phyloP scores from a whole-genome alignment of 2,113 vertebrate genomes.

The Danionella cerebrum region DNA sequence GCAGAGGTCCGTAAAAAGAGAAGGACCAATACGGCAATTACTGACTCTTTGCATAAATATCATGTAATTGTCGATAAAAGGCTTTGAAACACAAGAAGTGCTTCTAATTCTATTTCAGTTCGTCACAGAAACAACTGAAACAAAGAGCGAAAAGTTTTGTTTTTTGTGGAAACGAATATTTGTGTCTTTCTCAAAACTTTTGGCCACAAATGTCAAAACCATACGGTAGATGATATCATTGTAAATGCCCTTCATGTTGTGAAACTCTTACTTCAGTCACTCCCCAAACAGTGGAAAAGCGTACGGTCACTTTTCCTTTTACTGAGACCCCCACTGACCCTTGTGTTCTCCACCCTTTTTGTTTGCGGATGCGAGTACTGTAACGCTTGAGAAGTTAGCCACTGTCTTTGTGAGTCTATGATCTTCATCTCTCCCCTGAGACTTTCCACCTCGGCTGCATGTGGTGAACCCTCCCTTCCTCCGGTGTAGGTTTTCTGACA shows the following conservation, averaged over 20 bases:
- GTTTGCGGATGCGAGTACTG: neutral
- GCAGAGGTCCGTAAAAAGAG: too few relatives aligned
- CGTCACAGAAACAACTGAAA: too few relatives aligned
- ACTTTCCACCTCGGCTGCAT: neutral
- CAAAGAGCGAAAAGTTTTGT: too few relatives aligned
- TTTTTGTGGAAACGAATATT: too few relatives aligned
- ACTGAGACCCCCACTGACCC: neutral
- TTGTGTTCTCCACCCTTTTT: neutral
- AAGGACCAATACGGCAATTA: too few relatives aligned
- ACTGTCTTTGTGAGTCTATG: neutral
- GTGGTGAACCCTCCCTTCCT: neutral
- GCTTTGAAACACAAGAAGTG: too few relatives aligned
- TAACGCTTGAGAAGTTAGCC: neutral
- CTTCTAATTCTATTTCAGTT: too few relatives aligned
- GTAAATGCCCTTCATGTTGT: neutral
- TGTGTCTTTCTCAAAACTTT: too few relatives aligned
- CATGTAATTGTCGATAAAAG: too few relatives aligned
- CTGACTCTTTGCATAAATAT: too few relatives aligned
- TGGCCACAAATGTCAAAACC: too few relatives aligned
- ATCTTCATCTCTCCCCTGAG: neutral
- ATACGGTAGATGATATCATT: neutral
- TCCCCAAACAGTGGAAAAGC: neutral
- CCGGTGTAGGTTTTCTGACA: neutral
- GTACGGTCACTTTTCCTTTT: neutral
- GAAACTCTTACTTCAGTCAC: neutral